Evolutionary conservation across 2,113 vertebrate genomes (phyloP).

Genomic region (Malurus alboscapulatus): DNA sequence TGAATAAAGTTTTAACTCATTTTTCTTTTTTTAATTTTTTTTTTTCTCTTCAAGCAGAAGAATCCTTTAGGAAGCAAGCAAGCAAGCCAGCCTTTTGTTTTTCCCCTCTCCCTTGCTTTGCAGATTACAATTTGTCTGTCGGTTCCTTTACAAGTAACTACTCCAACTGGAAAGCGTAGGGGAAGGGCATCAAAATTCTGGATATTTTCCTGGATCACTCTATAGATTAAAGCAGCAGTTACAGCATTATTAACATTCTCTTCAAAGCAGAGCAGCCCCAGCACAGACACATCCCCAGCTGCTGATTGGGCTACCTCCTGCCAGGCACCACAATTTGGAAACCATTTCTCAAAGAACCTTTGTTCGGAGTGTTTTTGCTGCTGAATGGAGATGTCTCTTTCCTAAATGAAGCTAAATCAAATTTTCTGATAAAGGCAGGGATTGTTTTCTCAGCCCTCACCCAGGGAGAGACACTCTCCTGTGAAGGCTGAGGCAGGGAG

Average conservation of each 20-base stretch:
- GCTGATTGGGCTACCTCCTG: not conserved
- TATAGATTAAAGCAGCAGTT: not conserved
- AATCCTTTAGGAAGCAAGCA: not conserved
- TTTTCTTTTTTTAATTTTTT: not conserved
- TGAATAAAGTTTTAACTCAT: slow-evolving; percentile 36
- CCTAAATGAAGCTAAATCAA: not conserved
- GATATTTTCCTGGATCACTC: not conserved
- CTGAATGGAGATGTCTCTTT: not conserved
- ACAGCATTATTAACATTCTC: not conserved
- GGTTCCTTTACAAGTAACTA: not conserved
- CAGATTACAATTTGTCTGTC: not conserved
- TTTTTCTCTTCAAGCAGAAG: not conserved
- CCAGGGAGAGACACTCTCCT: not conserved
- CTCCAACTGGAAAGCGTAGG: not conserved
- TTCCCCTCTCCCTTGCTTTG: not conserved
- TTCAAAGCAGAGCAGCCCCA: not conserved
- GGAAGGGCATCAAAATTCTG: not conserved
- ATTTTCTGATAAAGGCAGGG: not conserved
- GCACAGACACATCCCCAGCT: not conserved
- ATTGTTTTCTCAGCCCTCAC: not conserved
- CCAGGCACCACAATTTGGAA: not conserved
- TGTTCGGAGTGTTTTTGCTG: not conserved
- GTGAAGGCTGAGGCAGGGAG: not conserved
- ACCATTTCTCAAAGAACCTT: not conserved
- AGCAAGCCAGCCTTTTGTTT: not conserved